Evolutionary conservation across 2,888 invertebrate genomes (phyloP), one percentile per base, ranked within the genome.

Genomic region (Alviniconcha strummeri): DNA sequence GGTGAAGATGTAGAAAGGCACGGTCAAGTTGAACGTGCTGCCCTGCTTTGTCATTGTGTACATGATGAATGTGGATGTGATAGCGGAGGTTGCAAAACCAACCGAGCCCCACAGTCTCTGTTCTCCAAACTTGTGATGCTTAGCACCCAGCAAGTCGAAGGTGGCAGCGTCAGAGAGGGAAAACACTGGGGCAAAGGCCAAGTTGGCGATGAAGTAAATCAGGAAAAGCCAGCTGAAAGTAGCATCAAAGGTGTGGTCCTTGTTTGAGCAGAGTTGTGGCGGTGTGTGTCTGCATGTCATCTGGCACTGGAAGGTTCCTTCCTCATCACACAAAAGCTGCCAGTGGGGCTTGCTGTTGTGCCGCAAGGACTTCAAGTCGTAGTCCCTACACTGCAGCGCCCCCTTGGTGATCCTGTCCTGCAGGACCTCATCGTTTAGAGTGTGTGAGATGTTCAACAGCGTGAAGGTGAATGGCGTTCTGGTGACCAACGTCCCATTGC

Each of bases 161-260:
- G 97, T 97, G 86, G 97, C 97, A 0, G 97, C 97, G 94, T 98
- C 97, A 96, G 97, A 96, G 83, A 98, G 96, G 15, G 97, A 97
- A 0, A 97, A 96, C n/a, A 97, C 96, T 57, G 97, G 97, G 7
- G 96, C 96, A 91, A 97, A 94, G 95, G 96, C 96, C 7, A 97
- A 96, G 60, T 96, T 97, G 1, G 96, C 97, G 89, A 97, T 94
- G 88, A 97, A 96, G 91, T 97, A 96, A 86, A 97, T 91, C 82
- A 96, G 94, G 92, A 97, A 97, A 92, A 98, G 97, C 85, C 96
- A 95, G 95, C 97, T 97, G 92, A 97, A 97, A 17, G 92, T 91
- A 56, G 72, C 77, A 54, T 88, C 89, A 78, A 84, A 87, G 3
- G 69, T 56, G 7, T 69, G n/a, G 56, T 67, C 36, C 11, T 69